These are phyloP conservation scores for Parazoanthus darwini DNA, from an alignment of 92 coral and sea anemone species.

Conservation along the genomic window DNA sequence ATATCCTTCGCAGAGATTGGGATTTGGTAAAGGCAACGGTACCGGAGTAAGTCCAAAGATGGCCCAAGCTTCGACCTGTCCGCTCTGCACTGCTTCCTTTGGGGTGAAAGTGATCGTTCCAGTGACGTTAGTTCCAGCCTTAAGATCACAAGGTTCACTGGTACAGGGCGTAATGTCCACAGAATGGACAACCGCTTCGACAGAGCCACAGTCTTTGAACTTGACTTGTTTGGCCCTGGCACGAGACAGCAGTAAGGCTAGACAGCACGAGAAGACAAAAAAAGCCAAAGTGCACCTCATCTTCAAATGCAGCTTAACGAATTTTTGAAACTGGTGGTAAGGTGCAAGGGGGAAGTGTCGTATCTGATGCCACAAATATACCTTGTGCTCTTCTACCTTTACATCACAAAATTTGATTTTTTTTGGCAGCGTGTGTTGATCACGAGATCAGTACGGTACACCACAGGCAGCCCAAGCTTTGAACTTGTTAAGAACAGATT, in stretches of 20 bases:
- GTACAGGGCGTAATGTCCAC: slow-evolving; percentile 16
- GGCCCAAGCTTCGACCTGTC: slow-evolving; percentile 34
- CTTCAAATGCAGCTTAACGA: not conserved
- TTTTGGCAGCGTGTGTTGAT: not conserved
- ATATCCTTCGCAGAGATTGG: slow-evolving; percentile 32
- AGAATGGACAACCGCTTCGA: not conserved
- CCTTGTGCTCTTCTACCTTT: not conserved
- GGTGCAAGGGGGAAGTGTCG: not conserved
- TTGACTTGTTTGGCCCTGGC: not conserved
- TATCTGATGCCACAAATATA: not conserved
- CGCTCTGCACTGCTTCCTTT: slow-evolving; percentile 25
- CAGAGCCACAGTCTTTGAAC: slow-evolving; percentile 29
- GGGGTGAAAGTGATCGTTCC: slow-evolving; percentile 27
- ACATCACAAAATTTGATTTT: no score
- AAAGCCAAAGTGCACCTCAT: not conserved
- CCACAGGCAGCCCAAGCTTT: no score
- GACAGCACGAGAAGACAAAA: not conserved
- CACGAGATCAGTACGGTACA: not conserved
- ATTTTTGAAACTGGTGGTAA: not conserved
- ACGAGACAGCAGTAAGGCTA: not conserved
- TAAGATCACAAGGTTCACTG: slow-evolving; percentile 17
- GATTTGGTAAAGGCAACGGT: slow-evolving; percentile 31
- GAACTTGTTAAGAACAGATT: no score
- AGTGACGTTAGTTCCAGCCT: slow-evolving; percentile 25
- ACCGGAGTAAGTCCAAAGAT: slow-evolving; percentile 6